A percentile compares a stretch with the other conserved stretches of the same genome.
phyloP scores from a whole-genome alignment of 2,113 vertebrate species.

The Platycercus adscitus region DNA sequence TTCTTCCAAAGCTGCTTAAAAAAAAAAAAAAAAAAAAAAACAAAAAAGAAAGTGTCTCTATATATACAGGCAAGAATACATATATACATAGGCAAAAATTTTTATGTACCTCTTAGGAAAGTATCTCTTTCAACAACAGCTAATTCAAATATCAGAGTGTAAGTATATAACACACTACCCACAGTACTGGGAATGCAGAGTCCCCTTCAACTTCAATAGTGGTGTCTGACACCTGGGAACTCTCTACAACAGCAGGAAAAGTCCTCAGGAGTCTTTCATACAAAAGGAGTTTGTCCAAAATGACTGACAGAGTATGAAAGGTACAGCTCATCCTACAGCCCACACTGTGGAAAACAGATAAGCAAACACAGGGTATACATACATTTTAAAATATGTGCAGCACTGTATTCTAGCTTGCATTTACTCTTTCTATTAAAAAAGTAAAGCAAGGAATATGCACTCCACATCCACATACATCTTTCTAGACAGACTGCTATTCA shows the following conservation, averaged over 20 bases:
- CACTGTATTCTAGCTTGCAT: not conserved
- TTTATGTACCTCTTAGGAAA: not conserved
- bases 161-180: not conserved
- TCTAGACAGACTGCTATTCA: not conserved
- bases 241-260: not conserved
- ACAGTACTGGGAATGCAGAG: not conserved
- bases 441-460: not conserved
- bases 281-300: not conserved
- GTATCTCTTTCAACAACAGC: not conserved
- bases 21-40: not conserved
- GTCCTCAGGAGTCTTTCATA: not conserved
- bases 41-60: not conserved
- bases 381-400: not conserved
- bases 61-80: not conserved
- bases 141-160: not conserved
- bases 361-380: not conserved
- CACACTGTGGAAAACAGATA: not conserved
- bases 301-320: not conserved
- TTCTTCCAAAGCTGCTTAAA: not conserved
- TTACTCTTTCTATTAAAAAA: not conserved
- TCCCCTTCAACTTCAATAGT: not conserved
- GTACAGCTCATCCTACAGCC: not conserved
- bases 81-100: not conserved
- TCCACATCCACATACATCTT: accelerated
- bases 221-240: not conserved